A percentile compares a stretch with the other conserved stretches of the same genome.
phyloP scores from a whole-genome alignment of 2,797 vertebrate species.

The Cetoscarus ocellatus region DNA sequence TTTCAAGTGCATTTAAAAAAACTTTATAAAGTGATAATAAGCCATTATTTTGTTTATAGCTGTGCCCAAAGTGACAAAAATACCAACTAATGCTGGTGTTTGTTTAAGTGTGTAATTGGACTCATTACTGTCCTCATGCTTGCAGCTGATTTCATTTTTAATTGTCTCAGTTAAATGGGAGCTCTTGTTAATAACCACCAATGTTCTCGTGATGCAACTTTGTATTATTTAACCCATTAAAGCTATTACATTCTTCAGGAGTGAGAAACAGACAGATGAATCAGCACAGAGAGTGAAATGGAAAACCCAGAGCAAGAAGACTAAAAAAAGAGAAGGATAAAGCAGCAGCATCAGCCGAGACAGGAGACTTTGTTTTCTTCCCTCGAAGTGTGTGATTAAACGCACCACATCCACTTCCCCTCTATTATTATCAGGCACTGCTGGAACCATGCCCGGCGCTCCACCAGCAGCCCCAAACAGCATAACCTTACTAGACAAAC shows the following conservation, averaged over 20 bases:
- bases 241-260: conserved; percentile 16
- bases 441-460: conserved; percentile 52
- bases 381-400: conserved; percentile 63
- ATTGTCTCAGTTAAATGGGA: conserved; percentile 1
- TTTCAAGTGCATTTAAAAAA: not conserved
- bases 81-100: conserved; percentile 7
- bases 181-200: not conserved
- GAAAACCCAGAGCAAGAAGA: conserved; percentile 11
- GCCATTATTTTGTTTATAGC: conserved; percentile 1
- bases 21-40: conserved; percentile 35
- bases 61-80: conserved; percentile 4
- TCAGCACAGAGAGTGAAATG: conserved; percentile 18
- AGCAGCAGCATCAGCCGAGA: conserved; percentile 50
- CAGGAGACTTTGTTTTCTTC: conserved; percentile 37
- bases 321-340: conserved; percentile 5
- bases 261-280: conserved; percentile 8
- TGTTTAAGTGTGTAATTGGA: not conserved
- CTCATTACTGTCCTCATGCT: not conserved
- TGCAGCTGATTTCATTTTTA: conserved; percentile 4
- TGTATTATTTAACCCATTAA: not conserved
- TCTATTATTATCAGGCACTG: conserved; percentile 67
- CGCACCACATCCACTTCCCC: conserved; percentile 79
- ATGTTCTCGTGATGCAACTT: not conserved
- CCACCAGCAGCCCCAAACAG: conserved; percentile 50
- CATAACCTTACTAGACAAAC: conserved; percentile 75